Base-by-base conservation (phyloP, 2,888 invertebrate genomes). In the Psococerastis gibbosa region DNA sequence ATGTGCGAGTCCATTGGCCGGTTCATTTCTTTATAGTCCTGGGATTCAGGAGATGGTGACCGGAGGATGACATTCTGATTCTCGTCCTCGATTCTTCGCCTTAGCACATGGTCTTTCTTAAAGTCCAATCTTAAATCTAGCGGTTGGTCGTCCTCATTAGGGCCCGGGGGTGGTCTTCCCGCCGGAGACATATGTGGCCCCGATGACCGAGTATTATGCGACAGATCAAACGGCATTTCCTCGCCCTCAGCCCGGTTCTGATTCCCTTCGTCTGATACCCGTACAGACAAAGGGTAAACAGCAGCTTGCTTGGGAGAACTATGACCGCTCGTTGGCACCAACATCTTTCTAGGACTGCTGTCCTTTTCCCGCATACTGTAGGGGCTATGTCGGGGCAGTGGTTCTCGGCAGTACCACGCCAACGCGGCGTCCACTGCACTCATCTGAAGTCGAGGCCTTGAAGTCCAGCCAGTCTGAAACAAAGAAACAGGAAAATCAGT, bases 291-390 rank as follows among this genome's bases (percentile, higher is more conserved):
- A 42, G 78, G 78, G 60, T 78, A 78, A 49, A 78, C 75, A 52
- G 78, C 73, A 49, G 75, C 78, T 60, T 78, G 78, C 60, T 78
- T 78, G 46, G 78, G 78, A 56, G 77, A 78, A 52, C 68, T 67
- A 58, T 71, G 70, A 44, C 71, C 71, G 50, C 63, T 66, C 57
- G 52, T 46, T 18, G 53, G 69, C 44, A 65, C 60, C 60, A 78
- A 69, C 78, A 84, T 83, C 70, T 85, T 85, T 66, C 84, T 74
- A 62, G 85, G 87, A 61, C 83, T 82, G 63, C 84, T 80, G 71
- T 87, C 84, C 69, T 88, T 87, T 70, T 87, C 87, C 70, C 87
- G 75, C 78, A 80, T 79, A 62, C 70, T 79, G 70, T 44, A 44
- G 43, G 41, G 45, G 33, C 48, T 44, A 60, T 56, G 62, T 60